Evolutionary conservation across 2,888 invertebrate species (phyloP), one percentile per base, ranked within the genome.

Genomic region (Fabriciana adippe): DNA sequence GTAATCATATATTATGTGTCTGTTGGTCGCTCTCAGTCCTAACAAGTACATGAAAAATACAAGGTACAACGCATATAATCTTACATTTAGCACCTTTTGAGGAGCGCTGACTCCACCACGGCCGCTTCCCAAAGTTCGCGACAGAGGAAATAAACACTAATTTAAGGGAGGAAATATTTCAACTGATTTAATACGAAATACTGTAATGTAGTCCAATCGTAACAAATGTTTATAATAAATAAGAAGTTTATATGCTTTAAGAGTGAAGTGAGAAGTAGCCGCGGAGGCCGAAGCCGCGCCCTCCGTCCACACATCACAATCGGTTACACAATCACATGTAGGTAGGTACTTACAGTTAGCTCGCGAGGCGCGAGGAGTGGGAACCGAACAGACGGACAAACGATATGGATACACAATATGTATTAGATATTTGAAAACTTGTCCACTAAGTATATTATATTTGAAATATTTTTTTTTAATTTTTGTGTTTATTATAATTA

Each of bases 341-440:
- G 56, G 54, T 62, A 60, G 66, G 35, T 59, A 66, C 57, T 55
- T 55, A 56, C 31, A 51, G 41, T 56, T 53, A 18, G 65, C 35
- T 41, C 35, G 8, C 35, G 18, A 18, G 1, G 5, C 35, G 35
- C 55, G 50, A 61, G 35, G 50, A 60, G 60, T 8, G 31, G 35
- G n/a, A 26, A 4, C 13, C n/a, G 31, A 11, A 48, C 48, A 48
- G 48, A 59, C 59, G 31, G 48, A 68, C 71, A 72, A 70, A 82
- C 82, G 89, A 87, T 87, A 87, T 86, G 86, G 79, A 78, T 81
- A 78, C 72, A 81, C 78, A 86, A 87, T 86, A 88, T 86, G 85
- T 85, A 79, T 82, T 73, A 78, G 76, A 72, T 78, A 74, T 66
- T 65, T 61, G 63, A 45, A 50, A 14, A 47, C 26, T 60, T 15